phyloP scores from a whole-genome alignment of 2,888 invertebrate species.

The Parnassius apollo region DNA sequence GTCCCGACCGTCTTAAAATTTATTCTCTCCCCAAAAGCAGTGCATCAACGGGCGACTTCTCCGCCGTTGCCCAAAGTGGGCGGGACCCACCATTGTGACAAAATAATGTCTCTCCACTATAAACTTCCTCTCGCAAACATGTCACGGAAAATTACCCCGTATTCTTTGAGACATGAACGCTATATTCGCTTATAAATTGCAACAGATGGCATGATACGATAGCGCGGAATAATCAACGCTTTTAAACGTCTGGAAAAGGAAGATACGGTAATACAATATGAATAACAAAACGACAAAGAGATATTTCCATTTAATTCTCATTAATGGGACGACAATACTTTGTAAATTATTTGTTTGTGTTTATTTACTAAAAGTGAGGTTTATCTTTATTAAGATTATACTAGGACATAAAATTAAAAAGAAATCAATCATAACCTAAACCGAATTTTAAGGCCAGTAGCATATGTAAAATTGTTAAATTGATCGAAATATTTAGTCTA shows the following conservation, averaged over 20 bases:
- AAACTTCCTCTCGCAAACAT: constrained; percentile 49
- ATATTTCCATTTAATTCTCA: constrained; percentile 78
- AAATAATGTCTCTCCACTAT: constrained; percentile 77
- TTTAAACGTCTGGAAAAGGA: constrained; percentile 79
- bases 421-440: no score
- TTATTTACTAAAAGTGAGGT: constrained; percentile 40
- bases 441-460: no score
- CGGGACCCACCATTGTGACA: constrained; percentile 79
- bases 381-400: constrained; percentile 16
- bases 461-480: no score
- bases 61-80: constrained; percentile 71
- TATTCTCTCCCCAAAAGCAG: constrained; percentile 76
- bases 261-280: constrained; percentile 80
- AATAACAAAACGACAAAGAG: constrained; percentile 79
- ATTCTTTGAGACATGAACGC: constrained; percentile 46
- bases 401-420: no score
- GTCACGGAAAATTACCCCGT: constrained; percentile 55
- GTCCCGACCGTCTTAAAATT: constrained; percentile 66
- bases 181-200: constrained; percentile 40
- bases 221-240: constrained; percentile 80
- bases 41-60: constrained; percentile 75
- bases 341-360: constrained; percentile 57
- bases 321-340: constrained; percentile 66
- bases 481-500: no score
- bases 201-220: constrained; percentile 74